Conservation (phyloP, 1,140 invertebrate species). For the Zaprionus taronus region DNA sequence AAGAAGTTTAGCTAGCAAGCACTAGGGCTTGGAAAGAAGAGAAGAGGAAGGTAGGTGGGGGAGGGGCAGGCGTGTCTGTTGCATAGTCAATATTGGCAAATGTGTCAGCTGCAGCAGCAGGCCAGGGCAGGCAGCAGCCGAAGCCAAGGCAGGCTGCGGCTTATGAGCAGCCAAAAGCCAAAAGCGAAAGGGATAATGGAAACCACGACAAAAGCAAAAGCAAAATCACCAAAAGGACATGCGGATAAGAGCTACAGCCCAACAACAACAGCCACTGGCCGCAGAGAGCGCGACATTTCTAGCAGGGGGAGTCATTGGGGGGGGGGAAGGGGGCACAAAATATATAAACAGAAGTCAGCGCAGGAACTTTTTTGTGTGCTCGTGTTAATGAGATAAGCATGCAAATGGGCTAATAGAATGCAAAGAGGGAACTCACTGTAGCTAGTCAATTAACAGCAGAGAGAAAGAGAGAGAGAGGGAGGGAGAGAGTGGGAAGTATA, state of each 20-base stretch:
- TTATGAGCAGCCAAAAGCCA: slow-evolving; percentile 75
- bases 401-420: slow-evolving; percentile 77
- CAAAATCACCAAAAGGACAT: slow-evolving; percentile 34
- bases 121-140: neutral
- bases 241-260: slow-evolving; percentile 20
- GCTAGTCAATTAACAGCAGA: slow-evolving; percentile 36
- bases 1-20: slow-evolving; percentile 26
- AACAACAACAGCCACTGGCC: slow-evolving; percentile 13
- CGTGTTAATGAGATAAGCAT: slow-evolving; percentile 78
- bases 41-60: neutral
- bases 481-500: neutral
- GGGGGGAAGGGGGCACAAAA: neutral
- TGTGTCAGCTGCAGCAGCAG: slow-evolving; percentile 69
- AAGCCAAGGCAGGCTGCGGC: slow-evolving; percentile 41
- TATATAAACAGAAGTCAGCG: slow-evolving; percentile 23
- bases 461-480: neutral
- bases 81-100: slow-evolving; percentile 78
- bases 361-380: slow-evolving; percentile 62
- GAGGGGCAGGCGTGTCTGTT: slow-evolving; percentile 8
- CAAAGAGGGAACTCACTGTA: slow-evolving; percentile 15
- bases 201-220: slow-evolving; percentile 78
- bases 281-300: slow-evolving; percentile 12
- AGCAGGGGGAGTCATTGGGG: accelerated
- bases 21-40: neutral
- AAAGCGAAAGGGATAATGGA: slow-evolving; percentile 69